Conservation (phyloP, 92 coral and sea anemone genomes). For the Porites evermanni region DNA sequence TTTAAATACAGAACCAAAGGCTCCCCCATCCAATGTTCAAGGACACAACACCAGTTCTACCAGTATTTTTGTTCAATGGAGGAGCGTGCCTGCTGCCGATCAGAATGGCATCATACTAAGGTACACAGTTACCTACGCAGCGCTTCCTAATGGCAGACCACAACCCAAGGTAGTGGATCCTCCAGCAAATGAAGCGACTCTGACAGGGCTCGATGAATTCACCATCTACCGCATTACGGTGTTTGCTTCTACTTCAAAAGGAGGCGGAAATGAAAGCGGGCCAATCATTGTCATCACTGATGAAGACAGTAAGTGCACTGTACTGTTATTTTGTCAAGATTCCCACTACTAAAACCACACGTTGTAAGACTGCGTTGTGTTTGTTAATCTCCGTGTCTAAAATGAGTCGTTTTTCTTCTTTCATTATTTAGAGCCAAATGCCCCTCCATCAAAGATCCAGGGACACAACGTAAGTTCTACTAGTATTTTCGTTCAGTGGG, state of each 20-base stretch:
- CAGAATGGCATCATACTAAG: not conserved
- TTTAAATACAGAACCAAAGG: not conserved
- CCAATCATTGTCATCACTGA: not conserved
- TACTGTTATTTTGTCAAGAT: not conserved
- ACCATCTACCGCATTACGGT: too few species aligned
- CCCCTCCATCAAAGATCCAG: slow-evolving; percentile 17
- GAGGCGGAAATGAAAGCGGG: not conserved
- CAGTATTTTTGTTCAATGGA: not conserved
- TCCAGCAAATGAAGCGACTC: too few species aligned
- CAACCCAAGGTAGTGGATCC: too few species aligned
- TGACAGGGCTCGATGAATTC: too few species aligned
- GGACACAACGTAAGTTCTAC: not conserved
- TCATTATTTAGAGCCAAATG: slow-evolving; percentile 16
- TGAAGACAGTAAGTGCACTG: not conserved
- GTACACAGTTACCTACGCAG: not conserved
- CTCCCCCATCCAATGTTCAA: not conserved
- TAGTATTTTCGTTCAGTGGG: too few species aligned
- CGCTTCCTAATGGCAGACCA: too few species aligned
- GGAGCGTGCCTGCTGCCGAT: not conserved
- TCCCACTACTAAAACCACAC: too few species aligned
- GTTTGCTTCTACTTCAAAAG: too few species aligned
- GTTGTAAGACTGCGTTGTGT: too few species aligned
- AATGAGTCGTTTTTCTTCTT: not conserved
- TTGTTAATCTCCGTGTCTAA: too few species aligned
- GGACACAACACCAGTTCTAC: not conserved